Conservation (phyloP, 2,888 invertebrate species). For the Endotricha flammealis region DNA sequence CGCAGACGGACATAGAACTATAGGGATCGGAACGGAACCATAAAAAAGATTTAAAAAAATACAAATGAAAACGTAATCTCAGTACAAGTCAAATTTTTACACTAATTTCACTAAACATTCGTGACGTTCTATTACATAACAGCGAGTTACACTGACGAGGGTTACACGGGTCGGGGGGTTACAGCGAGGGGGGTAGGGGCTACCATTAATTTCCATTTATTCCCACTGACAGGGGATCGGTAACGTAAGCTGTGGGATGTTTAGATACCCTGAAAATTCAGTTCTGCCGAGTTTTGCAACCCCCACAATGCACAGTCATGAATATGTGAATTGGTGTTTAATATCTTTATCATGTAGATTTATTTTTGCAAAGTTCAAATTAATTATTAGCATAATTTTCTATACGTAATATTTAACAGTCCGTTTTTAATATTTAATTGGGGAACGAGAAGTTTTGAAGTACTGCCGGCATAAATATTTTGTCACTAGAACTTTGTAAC, state of each 20-base stretch:
- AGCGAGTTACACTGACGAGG: conserved; percentile 28
- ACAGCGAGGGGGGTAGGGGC: conserved; percentile 22
- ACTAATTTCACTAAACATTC: conserved; percentile 26
- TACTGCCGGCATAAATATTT: too few relatives aligned
- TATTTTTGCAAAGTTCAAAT: too few relatives aligned
- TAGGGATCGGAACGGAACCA: too few relatives aligned
- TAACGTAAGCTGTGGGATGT: conserved; percentile 21
- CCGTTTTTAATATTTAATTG: too few relatives aligned
- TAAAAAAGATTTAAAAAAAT: too few relatives aligned
- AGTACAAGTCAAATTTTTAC: conserved; percentile 21
- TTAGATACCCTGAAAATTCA: conserved; percentile 31
- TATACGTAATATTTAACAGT: too few relatives aligned
- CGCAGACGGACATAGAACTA: too few relatives aligned
- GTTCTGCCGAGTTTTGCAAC: conserved; percentile 23
- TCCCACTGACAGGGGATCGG: conserved; percentile 46
- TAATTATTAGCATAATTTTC: too few relatives aligned
- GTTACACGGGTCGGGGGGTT: conserved; percentile 10
- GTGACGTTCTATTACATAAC: conserved; percentile 32
- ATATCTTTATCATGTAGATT: not conserved
- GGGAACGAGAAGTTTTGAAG: too few relatives aligned
- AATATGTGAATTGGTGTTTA: conserved; percentile 10
- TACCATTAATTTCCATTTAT: conserved; percentile 61
- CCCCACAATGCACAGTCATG: conserved; percentile 10
- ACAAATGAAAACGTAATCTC: too few relatives aligned
- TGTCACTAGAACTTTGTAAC: too few relatives aligned